Evolutionary conservation across 2,888 invertebrate genomes (phyloP).

Genomic region (Tetropium fuscum): DNA sequence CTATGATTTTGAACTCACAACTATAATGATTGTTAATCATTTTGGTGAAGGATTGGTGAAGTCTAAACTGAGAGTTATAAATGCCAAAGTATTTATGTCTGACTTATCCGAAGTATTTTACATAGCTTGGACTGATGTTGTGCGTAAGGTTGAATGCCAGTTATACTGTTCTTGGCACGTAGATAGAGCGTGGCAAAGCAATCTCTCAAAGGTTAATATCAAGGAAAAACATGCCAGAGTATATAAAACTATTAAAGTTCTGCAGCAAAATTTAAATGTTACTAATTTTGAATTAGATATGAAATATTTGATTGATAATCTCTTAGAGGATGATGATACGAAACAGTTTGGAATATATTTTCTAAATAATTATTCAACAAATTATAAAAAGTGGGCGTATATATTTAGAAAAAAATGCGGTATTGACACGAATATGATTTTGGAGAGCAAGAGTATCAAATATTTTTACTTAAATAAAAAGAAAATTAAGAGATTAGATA

Average conservation of each 20-base stretch:
- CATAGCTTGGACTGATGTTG: neutral
- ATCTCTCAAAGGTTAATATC: neutral
- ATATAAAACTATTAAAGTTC: neutral
- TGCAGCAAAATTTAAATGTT: neutral
- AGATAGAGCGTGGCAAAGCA: neutral
- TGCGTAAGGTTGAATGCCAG: neutral
- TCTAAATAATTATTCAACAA: neutral
- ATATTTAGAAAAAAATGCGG: neutral
- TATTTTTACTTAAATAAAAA: conserved; percentile 47
- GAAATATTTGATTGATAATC: neutral
- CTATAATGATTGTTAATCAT: conserved; percentile 36
- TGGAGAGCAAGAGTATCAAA: conserved; percentile 31
- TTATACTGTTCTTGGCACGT: neutral
- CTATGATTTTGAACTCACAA: conserved; percentile 36
- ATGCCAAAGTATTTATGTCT: conserved; percentile 28
- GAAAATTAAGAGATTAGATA: conserved; percentile 18
- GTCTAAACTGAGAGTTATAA: neutral
- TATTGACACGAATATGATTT: neutral
- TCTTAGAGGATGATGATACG: neutral
- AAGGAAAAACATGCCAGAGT: neutral
- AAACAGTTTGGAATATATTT: neutral
- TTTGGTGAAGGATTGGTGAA: conserved; percentile 23
- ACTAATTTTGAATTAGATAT: neutral
- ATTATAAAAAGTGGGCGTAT: neutral
- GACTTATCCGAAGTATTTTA: conserved; percentile 12